A percentile compares a stretch with the other conserved stretches of the same genome.
These are phyloP conservation scores for Aphaenogaster floridana DNA, from an alignment of 1,140 invertebrate species.

Conservation along the genomic window DNA sequence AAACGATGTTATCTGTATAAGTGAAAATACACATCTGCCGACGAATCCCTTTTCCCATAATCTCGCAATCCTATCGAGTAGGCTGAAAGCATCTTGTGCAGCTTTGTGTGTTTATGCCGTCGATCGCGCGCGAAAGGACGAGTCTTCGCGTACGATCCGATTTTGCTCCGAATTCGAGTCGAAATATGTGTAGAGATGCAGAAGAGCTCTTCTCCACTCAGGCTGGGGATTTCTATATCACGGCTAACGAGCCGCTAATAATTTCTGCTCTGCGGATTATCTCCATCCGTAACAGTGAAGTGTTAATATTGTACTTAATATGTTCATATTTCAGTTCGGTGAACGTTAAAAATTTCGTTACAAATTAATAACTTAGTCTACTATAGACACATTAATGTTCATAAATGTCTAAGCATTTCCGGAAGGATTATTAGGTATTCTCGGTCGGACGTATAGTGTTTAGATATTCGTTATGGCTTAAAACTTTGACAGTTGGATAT, in stretches of 20 bases:
- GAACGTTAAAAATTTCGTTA: not conserved
- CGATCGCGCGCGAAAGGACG: constrained; percentile 35
- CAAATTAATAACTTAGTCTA: not conserved
- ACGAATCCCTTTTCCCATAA: constrained; percentile 31
- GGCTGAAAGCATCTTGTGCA: constrained; percentile 44
- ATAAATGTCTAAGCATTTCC: constrained; percentile 19
- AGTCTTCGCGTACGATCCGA: constrained; percentile 27
- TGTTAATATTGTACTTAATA: not conserved
- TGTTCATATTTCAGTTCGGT: not conserved
- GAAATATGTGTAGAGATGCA: constrained; percentile 23
- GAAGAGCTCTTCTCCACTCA: not conserved
- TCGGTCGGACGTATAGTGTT: not conserved
- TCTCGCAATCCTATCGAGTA: constrained; percentile 60
- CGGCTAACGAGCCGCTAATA: constrained; percentile 15
- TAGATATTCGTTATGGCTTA: not conserved
- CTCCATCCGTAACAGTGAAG: not conserved
- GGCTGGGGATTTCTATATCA: constrained; percentile 5
- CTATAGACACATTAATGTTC: not conserved
- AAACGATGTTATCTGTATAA: not conserved
- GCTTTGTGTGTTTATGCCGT: constrained; percentile 25
- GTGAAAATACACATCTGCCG: constrained; percentile 40
- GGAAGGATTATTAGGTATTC: constrained; percentile 22
- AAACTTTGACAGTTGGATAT: constrained; percentile 4
- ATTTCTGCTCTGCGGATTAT: not conserved
- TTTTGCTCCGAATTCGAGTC: not conserved